phyloP scores from a whole-genome alignment of 2,888 invertebrate genomes.

The Nemotelus nigrinus region DNA sequence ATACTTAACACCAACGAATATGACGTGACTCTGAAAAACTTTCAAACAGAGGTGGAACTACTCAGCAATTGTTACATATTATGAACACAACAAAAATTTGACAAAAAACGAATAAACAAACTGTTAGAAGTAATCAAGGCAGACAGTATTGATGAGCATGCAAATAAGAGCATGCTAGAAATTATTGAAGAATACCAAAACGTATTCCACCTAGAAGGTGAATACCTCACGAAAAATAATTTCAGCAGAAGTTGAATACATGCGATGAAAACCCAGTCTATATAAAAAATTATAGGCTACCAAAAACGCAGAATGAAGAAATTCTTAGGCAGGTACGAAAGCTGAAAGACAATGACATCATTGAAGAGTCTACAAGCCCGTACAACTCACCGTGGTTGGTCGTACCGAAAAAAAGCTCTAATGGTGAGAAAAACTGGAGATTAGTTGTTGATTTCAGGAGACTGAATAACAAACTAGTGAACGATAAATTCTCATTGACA shows the following conservation, averaged over 20 bases:
- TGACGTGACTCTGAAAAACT: neutral
- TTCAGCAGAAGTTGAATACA: constrained; percentile 14
- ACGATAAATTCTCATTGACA: no score
- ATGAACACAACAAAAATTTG: neutral
- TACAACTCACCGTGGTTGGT: no score
- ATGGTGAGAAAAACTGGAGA: no score
- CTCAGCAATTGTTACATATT: constrained; percentile 5
- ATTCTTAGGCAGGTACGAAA: no score
- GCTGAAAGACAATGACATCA: no score
- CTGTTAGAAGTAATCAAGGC: neutral
- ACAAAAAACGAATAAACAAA: neutral
- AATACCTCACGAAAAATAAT: constrained; percentile 1
- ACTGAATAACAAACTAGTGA: no score
- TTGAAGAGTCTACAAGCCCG: no score
- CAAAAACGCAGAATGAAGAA: no score
- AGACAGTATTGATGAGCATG: neutral
- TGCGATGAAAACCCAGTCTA: constrained; percentile 42
- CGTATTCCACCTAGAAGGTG: constrained; percentile 19
- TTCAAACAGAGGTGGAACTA: neutral
- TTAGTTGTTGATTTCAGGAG: no score
- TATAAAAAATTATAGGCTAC: constrained; percentile 16
- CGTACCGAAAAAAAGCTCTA: no score
- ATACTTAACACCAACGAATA: constrained; percentile 22
- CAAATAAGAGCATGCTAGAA: constrained; percentile 3
- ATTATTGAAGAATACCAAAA: constrained; percentile 10